Evolutionary conservation across 2,888 invertebrate genomes (phyloP).

Genomic region (Argyra leucocephala): DNA sequence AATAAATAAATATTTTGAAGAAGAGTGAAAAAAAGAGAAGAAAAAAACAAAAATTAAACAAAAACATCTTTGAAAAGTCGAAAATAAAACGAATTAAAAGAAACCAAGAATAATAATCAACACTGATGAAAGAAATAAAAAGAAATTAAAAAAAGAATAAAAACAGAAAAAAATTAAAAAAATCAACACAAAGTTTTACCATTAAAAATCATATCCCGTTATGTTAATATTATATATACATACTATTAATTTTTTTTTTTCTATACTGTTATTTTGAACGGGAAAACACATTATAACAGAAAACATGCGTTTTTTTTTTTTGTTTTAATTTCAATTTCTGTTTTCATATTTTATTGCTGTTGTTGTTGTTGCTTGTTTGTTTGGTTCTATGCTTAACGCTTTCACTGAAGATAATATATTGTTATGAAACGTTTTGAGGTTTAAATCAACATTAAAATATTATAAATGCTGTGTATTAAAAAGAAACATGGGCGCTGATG

Average conservation of each 20-base stretch:
- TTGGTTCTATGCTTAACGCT: too few relatives aligned
- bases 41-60: background rate
- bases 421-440: background rate
- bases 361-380: too few relatives aligned
- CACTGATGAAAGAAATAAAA: background rate
- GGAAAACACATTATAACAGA: background rate
- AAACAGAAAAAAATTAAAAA: background rate
- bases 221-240: background rate
- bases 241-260: background rate
- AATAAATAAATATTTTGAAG: too few relatives aligned
- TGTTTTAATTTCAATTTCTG: too few relatives aligned
- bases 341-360: too few relatives aligned
- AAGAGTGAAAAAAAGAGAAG: background rate
- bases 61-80: background rate
- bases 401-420: too few relatives aligned
- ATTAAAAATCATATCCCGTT: background rate
- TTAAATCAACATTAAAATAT: slow-evolving; percentile 1
- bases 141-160: background rate
- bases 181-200: background rate
- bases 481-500: background rate
- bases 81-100: background rate
- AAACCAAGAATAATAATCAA: background rate
- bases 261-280: background rate
- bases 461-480: background rate
- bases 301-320: slow-evolving; percentile 4